phyloP scores from a whole-genome alignment of 2,888 invertebrate genomes.

The Lordiphosa andalusiaca region DNA sequence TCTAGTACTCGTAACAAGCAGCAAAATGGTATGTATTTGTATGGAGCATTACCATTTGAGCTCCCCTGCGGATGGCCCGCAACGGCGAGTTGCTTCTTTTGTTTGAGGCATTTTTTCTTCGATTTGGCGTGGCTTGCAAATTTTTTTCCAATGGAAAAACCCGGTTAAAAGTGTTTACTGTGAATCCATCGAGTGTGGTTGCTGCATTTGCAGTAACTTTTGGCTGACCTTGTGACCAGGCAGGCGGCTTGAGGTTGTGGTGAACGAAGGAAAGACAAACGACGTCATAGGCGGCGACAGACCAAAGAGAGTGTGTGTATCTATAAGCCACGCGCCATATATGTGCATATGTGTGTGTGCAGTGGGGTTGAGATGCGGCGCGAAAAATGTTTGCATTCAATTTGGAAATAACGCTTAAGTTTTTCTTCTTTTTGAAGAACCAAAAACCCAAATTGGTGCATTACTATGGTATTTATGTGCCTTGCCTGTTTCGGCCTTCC shows the following conservation, averaged over 20 bases:
- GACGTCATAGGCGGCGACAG: constrained; percentile 7
- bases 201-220: not conserved
- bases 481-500: too few species aligned
- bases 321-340: constrained; percentile 12
- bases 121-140: constrained; percentile 8
- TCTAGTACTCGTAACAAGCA: too few species aligned
- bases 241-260: not conserved
- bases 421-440: too few species aligned
- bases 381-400: not conserved
- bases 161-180: constrained; percentile 1
- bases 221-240: constrained; percentile 5
- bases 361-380: not conserved
- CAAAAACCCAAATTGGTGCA: too few species aligned
- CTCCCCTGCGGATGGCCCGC: not conserved
- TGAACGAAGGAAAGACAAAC: not conserved
- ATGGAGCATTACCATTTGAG: too few species aligned
- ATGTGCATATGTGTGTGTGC: not conserved
- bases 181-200: not conserved
- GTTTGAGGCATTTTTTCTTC: not conserved
- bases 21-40: too few species aligned
- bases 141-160: not conserved
- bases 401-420: not conserved
- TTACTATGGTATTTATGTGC: too few species aligned
- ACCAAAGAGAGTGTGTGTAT: constrained; percentile 6
- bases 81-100: not conserved